A percentile compares a stretch with the other conserved stretches of the same genome.
phyloP scores from a whole-genome alignment of 1,140 invertebrate species.

The Hylaeus anthracinus region DNA sequence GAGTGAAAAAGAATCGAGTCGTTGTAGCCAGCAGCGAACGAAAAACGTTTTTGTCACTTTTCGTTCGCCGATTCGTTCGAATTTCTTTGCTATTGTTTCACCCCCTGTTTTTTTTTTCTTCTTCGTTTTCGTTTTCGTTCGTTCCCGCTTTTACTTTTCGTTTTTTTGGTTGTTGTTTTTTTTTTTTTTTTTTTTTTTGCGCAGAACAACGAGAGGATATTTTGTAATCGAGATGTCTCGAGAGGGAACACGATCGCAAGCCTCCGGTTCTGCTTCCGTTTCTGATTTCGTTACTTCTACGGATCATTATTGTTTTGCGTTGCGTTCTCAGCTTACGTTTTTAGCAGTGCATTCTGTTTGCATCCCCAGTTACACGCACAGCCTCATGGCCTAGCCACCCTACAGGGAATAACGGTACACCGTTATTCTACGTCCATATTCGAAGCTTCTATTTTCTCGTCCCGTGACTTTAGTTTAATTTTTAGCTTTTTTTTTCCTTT shows the following conservation, averaged over 20 bases:
- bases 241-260: conserved; percentile 28
- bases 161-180: background rate
- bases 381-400: conserved; percentile 74
- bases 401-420: conserved; percentile 25
- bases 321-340: conserved; percentile 50
- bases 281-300: background rate
- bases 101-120: no score
- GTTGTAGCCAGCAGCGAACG: background rate
- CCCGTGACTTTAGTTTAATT: background rate
- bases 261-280: conserved; percentile 22
- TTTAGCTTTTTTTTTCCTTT: conserved; percentile 9
- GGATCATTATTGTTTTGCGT: conserved; percentile 32
- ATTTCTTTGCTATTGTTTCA: no score
- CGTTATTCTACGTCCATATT: conserved; percentile 14
- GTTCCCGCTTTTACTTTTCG: background rate
- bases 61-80: conserved; percentile 8
- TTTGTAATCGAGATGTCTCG: conserved; percentile 21
- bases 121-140: background rate
- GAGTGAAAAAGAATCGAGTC: background rate
- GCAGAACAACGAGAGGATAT: conserved; percentile 18
- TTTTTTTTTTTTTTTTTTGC: background rate
- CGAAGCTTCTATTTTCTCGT: background rate
- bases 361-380: conserved; percentile 63
- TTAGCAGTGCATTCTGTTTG: conserved; percentile 27
- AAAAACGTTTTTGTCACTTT: background rate